Percentiles rank a stretch among this genome's conserved stretches.
Conservation (phyloP, 2,888 invertebrate species). For the Autographa pulchrina region DNA sequence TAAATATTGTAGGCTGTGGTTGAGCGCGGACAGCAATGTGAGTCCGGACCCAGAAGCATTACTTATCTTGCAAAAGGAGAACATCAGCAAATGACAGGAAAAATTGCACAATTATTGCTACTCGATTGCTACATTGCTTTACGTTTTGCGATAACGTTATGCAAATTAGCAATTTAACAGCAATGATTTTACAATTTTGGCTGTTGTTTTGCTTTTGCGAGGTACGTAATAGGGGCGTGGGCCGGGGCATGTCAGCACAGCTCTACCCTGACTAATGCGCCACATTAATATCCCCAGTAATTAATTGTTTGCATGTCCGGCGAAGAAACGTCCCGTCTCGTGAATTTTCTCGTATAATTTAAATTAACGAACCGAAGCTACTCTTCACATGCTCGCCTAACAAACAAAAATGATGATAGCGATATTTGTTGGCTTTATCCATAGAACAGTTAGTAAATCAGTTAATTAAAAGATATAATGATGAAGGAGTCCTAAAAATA, state of each 20-base stretch:
- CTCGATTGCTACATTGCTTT: no score
- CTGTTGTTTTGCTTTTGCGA: background rate
- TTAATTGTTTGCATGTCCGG: slow-evolving; percentile 89
- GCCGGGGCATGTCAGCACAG: slow-evolving; percentile 75
- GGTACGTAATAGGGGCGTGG: slow-evolving; percentile 29
- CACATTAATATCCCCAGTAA: slow-evolving; percentile 88
- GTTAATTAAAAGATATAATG: no score
- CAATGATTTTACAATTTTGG: background rate
- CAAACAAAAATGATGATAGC: slow-evolving; percentile 53
- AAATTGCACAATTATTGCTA: background rate
- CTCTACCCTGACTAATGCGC: slow-evolving; percentile 85
- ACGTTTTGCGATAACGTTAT: no score
- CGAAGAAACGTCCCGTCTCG: slow-evolving; percentile 82
- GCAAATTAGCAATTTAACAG: background rate
- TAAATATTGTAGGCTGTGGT: slow-evolving; percentile 58
- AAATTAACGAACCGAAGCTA: slow-evolving; percentile 74
- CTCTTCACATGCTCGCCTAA: slow-evolving; percentile 55
- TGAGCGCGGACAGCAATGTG: slow-evolving; percentile 63
- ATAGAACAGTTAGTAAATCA: no score
- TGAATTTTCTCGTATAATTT: slow-evolving; percentile 80
- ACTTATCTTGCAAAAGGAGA: background rate
- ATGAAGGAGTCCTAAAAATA: no score
- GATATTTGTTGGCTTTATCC: slow-evolving; percentile 31
- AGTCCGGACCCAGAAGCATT: slow-evolving; percentile 59
- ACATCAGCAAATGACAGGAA: no score